Evolutionary conservation across 1,140 invertebrate genomes (phyloP), one percentile per base, ranked within the genome.

Genomic region (Hirudo medicinalis): DNA sequence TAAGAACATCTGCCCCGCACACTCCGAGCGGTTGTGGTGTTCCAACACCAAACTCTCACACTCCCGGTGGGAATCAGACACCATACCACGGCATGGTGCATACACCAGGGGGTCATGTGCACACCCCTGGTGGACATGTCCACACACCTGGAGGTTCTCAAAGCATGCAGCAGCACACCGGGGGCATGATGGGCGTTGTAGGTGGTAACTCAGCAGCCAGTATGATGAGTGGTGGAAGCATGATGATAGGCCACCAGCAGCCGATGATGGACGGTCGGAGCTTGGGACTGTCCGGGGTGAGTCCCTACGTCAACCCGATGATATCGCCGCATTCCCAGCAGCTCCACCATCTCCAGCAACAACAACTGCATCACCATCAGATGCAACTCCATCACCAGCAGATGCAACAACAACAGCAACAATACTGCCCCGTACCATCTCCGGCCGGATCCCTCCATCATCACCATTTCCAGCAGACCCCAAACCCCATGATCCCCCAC

Each of bases 391-490:
- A 25, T 22, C 57, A 63, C 57, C 57, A 63, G 57, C 57, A 63
- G 15, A 63, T 63, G 57, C 57, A 63, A 63, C 57, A 63, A 63
- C 57, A 63, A n/a, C 22, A 25, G 57, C 57, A 63, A 11, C 57
- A 63, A 11, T 49, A 49, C 13, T 49, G 43, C 43, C 43, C 43
- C 11, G 43, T 49, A 17, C 43, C 43, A 2, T 15, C 11, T 49
- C 43, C 43, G 3, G 43, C 43, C 43, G 43, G 43, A 49, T 9
- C 43, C 78, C 80, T 72, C 74, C 77, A 78, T 77, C 74, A 72
- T 78, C 78, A 70, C 78, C 75, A 75, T 76, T 77, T 71, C 77
- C 78, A 63, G 29, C 57, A 63, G 29, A 49, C 43, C 11, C 43
- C 43, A 1, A 49, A 49, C 43, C 57, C 22, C 3, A 63, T 63